Evolutionary conservation across 35 echinoderm and acorn worm species (phyloP).

Genomic region (Lytechinus pictus): DNA sequence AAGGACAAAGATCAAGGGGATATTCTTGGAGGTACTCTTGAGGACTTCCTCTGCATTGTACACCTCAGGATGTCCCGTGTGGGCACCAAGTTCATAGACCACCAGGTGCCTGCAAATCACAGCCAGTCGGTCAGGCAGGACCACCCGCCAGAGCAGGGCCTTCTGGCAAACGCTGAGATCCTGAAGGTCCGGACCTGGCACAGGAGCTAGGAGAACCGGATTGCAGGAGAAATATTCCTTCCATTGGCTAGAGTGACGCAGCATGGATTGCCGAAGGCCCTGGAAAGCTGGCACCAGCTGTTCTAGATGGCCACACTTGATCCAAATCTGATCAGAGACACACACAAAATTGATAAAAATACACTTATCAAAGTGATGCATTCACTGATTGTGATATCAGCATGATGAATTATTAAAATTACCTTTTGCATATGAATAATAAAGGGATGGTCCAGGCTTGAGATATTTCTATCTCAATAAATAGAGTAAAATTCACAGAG

Average conservation of each 20-base stretch:
- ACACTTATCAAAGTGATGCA: not conserved
- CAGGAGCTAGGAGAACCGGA: conserved; percentile 79
- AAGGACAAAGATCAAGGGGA: conserved; percentile 69
- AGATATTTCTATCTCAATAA: no score
- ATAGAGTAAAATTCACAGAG: no score
- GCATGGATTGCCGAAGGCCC: conserved; percentile 71
- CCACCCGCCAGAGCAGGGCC: conserved; percentile 83
- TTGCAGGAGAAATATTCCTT: conserved; percentile 85
- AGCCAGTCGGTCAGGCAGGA: conserved; percentile 72
- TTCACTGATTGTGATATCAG: no score
- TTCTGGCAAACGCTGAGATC: conserved; percentile 83
- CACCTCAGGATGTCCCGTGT: conserved; percentile 31
- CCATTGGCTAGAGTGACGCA: conserved; percentile 81
- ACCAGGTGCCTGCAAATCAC: conserved; percentile 73
- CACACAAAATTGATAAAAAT: not conserved
- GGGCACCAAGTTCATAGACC: conserved; percentile 83
- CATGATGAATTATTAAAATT: no score
- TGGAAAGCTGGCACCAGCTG: conserved; percentile 51
- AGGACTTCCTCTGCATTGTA: conserved; percentile 63
- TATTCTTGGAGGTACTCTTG: not conserved
- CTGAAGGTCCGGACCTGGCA: conserved; percentile 69
- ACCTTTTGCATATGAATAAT: no score
- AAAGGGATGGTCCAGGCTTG: no score
- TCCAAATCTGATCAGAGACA: conserved; percentile 60
- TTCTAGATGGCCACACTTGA: conserved; percentile 63